Conservation (phyloP, 2,113 vertebrate genomes). For the Caranx melampygus region DNA sequence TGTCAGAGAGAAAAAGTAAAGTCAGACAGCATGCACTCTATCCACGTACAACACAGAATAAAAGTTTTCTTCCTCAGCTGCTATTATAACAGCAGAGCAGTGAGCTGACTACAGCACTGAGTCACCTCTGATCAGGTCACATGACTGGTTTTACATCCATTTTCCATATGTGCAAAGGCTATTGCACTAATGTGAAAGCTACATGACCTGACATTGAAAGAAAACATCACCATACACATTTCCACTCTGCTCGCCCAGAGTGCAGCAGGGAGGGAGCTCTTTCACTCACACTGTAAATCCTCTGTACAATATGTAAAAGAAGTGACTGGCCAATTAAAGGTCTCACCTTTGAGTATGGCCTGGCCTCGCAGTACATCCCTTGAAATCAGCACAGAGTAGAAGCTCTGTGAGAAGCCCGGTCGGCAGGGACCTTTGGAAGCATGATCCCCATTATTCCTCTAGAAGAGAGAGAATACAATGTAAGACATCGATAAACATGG, state of each 20-base stretch:
- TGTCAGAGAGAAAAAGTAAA: neutral
- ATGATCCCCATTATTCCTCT: constrained; percentile 82
- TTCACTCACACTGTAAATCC: constrained; percentile 1
- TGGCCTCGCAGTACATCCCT: constrained; percentile 82
- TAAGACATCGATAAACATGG: constrained; percentile 65
- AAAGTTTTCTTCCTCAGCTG: neutral
- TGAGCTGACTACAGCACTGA: neutral
- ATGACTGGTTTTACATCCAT: constrained; percentile 1
- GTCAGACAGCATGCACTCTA: neutral
- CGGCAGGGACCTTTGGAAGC: constrained; percentile 75
- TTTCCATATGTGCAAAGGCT: neutral
- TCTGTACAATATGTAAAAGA: constrained; percentile 26
- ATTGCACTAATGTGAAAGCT: constrained; percentile 2
- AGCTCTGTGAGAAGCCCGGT: constrained; percentile 84
- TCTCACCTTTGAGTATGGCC: constrained; percentile 81
- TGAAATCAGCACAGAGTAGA: constrained; percentile 83
- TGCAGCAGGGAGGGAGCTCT: constrained; percentile 3
- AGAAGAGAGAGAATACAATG: constrained; percentile 62
- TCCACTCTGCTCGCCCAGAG: constrained; percentile 2
- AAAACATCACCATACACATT: neutral
- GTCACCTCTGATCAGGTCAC: neutral
- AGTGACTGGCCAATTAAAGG: constrained; percentile 24
- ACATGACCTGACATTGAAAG: neutral
- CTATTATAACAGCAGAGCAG: neutral
- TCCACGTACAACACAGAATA: neutral